Evolutionary conservation across 2,113 vertebrate species (phyloP).

Genomic region (Lynx canadensis): DNA sequence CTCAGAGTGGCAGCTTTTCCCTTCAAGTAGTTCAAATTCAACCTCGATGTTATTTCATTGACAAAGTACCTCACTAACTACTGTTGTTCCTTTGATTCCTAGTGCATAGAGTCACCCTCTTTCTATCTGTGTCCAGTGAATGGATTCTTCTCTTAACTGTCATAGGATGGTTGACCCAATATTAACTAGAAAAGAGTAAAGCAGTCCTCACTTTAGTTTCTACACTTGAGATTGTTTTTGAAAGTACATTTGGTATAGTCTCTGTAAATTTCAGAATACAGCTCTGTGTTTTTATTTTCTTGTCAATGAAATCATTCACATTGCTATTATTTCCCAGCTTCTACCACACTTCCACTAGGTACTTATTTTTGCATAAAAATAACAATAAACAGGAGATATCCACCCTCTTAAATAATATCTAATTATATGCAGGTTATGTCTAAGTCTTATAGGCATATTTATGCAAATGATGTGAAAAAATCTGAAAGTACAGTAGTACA

Average conservation of each 20-base stretch:
- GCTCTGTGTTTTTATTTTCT: background rate
- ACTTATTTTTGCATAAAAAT: background rate
- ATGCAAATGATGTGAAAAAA: background rate
- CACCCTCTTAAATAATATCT: background rate
- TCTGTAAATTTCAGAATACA: background rate
- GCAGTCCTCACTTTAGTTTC: background rate
- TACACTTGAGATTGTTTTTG: background rate
- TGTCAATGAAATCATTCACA: background rate
- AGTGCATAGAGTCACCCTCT: background rate
- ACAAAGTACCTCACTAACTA: background rate
- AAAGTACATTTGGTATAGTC: background rate
- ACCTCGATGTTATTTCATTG: slow-evolving; percentile 40
- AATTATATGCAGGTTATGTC: background rate
- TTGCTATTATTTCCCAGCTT: background rate
- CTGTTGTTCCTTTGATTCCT: slow-evolving; percentile 7
- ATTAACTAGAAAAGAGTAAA: background rate
- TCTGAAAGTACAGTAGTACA: background rate
- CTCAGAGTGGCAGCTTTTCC: background rate
- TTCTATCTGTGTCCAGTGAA: background rate
- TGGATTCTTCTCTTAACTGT: background rate
- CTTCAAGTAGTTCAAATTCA: background rate
- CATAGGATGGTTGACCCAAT: background rate
- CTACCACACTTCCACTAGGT: background rate
- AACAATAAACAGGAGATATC: background rate
- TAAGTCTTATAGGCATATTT: background rate